Base-by-base conservation (phyloP, 1,140 invertebrate species). In the Drosophila sucinea region DNA sequence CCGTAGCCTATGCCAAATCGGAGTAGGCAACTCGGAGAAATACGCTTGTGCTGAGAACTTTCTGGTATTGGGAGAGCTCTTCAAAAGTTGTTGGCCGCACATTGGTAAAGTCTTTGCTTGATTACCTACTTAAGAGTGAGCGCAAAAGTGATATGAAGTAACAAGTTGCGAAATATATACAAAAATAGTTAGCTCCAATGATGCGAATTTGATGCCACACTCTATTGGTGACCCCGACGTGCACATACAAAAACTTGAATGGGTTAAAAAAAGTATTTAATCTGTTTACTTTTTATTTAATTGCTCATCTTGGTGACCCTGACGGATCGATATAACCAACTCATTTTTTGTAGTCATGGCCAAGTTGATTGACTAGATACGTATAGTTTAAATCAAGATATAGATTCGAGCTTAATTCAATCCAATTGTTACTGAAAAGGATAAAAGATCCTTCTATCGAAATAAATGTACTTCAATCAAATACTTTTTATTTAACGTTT, bases 21-120 rank as follows among this genome's bases (percentile, higher is more conserved):
- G 56, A 35, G 32, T 58, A 35, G 55, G 55, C n/a, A 57, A 33
- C 17, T 33, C 29, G 8, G 30, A 30, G 30, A 27, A 55, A 55
- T 30, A 27, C 7, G 51, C 7, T 55, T 55, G 27, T 41, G 40
- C 11, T 41, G 11, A 41, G 54, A 58, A 58, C 56, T 57, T 57
- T 58, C 33, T 58, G 56, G 30, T 58, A 58, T 58, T 58, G 32
- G 30, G 35, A 58, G 56, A 58, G 56, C 56, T 58, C 56, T 58
- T 25, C 6, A 58, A 35, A 58, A 58, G 32, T 35, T 58, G 32
- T 35, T 58, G 56, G 56, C 30, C 33, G 56, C n/a, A 23, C 56
- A 51, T 51, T 51, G 56, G 56, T 17, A 35, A 58, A 58, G 56
- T 32, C 56, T 35, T 58, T 25, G 56, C 32, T 58, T 58, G 56